A percentile compares a stretch with the other conserved stretches of the same genome.
phyloP scores from a whole-genome alignment of 1,140 invertebrate genomes.

The Drosophila guanche region DNA sequence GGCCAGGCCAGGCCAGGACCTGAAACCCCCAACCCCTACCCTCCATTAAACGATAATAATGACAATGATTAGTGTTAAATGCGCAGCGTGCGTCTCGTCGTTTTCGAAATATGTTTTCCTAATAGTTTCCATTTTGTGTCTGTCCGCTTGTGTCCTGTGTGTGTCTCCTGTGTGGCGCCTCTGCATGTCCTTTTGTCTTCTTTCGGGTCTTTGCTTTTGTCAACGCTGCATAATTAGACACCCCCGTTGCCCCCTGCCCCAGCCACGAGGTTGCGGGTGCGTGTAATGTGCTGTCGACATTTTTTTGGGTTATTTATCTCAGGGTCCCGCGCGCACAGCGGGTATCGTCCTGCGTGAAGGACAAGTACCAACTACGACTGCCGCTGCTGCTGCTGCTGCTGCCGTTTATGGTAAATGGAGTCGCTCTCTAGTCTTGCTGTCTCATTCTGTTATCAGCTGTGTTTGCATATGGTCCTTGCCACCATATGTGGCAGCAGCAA shows the following conservation, averaged over 20 bases:
- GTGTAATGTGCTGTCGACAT: constrained; percentile 61
- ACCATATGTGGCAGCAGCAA: constrained; percentile 15
- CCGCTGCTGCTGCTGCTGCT: constrained; percentile 26
- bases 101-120: constrained; percentile 61
- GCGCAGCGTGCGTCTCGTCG: constrained; percentile 41
- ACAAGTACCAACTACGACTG: constrained; percentile 25
- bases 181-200: constrained; percentile 11
- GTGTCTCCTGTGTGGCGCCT: constrained; percentile 50
- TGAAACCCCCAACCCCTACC: constrained; percentile 1
- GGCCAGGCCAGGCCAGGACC: not conserved
- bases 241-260: not conserved
- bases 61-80: constrained; percentile 72
- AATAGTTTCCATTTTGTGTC: constrained; percentile 50
- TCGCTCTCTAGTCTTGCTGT: constrained; percentile 7
- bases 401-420: constrained; percentile 51
- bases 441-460: constrained; percentile 41
- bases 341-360: constrained; percentile 27
- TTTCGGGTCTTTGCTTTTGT: constrained; percentile 50
- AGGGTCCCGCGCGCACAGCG: constrained; percentile 34
- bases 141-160: constrained; percentile 5
- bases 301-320: constrained; percentile 54
- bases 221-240: constrained; percentile 72
- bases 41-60: constrained; percentile 41
- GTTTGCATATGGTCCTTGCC: constrained; percentile 29
- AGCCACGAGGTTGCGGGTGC: constrained; percentile 14